phyloP scores from a whole-genome alignment of 2,888 invertebrate species.

The Melanophora roralis region DNA sequence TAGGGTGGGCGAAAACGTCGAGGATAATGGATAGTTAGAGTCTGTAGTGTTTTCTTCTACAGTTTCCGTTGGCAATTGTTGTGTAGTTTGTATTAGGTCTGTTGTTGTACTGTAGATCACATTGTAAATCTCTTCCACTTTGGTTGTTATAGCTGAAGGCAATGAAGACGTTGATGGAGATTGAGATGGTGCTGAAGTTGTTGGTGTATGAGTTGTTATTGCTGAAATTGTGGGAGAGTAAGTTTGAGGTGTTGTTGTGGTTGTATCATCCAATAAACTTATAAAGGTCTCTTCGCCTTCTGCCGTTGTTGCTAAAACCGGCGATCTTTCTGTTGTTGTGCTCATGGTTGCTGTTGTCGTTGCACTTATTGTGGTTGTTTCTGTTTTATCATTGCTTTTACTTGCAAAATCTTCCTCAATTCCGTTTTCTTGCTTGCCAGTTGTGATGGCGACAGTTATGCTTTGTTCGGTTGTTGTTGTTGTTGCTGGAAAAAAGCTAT shows the following conservation, averaged over 20 bases:
- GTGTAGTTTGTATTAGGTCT: constrained; percentile 41
- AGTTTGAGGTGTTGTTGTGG: constrained; percentile 18
- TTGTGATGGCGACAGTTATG: constrained; percentile 1
- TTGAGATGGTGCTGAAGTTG: constrained; percentile 30
- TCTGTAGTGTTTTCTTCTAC: constrained; percentile 20
- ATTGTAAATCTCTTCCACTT: constrained; percentile 66
- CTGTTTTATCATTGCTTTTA: constrained; percentile 27
- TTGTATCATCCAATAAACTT: constrained; percentile 52
- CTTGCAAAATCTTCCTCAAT: constrained; percentile 8
- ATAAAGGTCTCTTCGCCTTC: constrained; percentile 43
- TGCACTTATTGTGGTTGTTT: constrained; percentile 49
- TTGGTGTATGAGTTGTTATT: background rate
- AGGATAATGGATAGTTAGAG: background rate
- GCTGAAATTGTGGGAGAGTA: constrained; percentile 5
- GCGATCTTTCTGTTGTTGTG: constrained; percentile 10
- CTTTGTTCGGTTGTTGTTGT: constrained; percentile 2
- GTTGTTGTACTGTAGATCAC: constrained; percentile 60
- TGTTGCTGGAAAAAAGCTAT: constrained; percentile 11
- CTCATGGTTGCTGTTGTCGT: constrained; percentile 34
- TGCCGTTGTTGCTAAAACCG: background rate
- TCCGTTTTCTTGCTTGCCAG: background rate
- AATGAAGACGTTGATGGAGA: constrained; percentile 58
- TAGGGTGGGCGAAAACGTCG: background rate
- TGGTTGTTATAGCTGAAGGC: constrained; percentile 62
- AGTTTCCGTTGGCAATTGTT: constrained; percentile 31